Conservation (phyloP, 2,797 vertebrate genomes). For the Caiman crocodilus region DNA sequence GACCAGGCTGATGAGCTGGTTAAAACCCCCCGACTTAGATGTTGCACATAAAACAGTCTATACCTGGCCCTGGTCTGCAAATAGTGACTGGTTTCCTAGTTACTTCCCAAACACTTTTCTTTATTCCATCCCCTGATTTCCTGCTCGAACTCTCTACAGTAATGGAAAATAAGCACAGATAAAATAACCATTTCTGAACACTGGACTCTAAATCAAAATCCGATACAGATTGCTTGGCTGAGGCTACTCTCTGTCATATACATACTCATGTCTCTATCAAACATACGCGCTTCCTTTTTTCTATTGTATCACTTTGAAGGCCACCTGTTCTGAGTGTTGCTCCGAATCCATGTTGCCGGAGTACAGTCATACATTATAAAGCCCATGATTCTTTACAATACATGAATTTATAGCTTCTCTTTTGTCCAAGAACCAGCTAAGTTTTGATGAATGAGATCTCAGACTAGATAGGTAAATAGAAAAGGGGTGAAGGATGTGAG, state of each 20-base stretch:
- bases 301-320: not conserved
- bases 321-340: not conserved
- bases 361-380: not conserved
- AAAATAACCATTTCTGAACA: not conserved
- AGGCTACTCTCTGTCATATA: not conserved
- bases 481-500: conserved; percentile 55
- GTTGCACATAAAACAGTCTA: too few species aligned
- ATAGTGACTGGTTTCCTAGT: not conserved
- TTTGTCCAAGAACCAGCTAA: conserved; percentile 23
- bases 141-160: not conserved
- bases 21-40: too few species aligned
- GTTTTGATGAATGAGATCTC: conserved; percentile 72
- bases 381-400: conserved; percentile 47
- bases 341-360: not conserved
- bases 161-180: not conserved
- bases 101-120: not conserved
- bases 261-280: not conserved
- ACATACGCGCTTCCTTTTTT: not conserved
- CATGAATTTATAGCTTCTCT: conserved; percentile 45
- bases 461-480: conserved; percentile 72
- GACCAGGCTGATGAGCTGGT: too few species aligned
- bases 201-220: not conserved
- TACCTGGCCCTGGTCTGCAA: too few species aligned
- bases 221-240: not conserved
- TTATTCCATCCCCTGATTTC: not conserved